Conservation (phyloP, 2,797 vertebrate species). For the Hozukius guyotensis region DNA sequence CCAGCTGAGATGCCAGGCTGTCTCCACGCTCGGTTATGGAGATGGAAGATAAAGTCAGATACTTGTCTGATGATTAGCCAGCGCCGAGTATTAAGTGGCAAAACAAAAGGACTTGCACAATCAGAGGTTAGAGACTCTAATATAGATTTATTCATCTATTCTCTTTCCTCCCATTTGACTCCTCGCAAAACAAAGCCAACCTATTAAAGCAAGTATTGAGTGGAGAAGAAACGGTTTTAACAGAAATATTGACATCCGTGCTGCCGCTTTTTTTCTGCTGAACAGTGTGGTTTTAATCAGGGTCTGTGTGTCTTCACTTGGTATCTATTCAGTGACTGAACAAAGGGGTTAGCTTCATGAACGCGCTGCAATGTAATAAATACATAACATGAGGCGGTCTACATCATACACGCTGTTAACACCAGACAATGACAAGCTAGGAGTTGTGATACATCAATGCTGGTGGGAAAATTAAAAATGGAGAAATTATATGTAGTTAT, state of each 20-base stretch:
- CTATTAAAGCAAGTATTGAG: slow-evolving; percentile 81
- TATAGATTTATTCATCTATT: slow-evolving; percentile 79
- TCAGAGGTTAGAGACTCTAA: slow-evolving; percentile 75
- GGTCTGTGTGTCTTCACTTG: slow-evolving; percentile 18
- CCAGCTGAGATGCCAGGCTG: slow-evolving; percentile 57
- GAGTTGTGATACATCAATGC: not conserved
- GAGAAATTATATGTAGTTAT: not conserved
- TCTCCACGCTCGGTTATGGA: slow-evolving; percentile 37
- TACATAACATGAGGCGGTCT: not conserved
- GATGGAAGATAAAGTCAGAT: slow-evolving; percentile 60
- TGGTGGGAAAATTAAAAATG: slow-evolving; percentile 4
- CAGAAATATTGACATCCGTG: slow-evolving; percentile 76
- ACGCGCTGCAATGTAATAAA: slow-evolving; percentile 8
- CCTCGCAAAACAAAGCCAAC: slow-evolving; percentile 72
- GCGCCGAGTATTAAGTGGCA: slow-evolving; percentile 67
- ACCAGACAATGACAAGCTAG: not conserved
- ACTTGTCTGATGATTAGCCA: slow-evolving; percentile 72
- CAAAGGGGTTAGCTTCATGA: slow-evolving; percentile 15
- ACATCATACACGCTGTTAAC: not conserved
- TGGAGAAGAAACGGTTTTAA: slow-evolving; percentile 76
- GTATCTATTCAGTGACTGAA: slow-evolving; percentile 14
- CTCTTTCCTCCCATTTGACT: slow-evolving; percentile 73
- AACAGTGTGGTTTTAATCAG: slow-evolving; percentile 59
- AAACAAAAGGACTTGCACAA: slow-evolving; percentile 70
- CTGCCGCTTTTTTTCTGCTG: slow-evolving; percentile 53